Evolutionary conservation across 2,888 invertebrate species (phyloP), one percentile per base, ranked within the genome.

Genomic region (Volucella zonaria): DNA sequence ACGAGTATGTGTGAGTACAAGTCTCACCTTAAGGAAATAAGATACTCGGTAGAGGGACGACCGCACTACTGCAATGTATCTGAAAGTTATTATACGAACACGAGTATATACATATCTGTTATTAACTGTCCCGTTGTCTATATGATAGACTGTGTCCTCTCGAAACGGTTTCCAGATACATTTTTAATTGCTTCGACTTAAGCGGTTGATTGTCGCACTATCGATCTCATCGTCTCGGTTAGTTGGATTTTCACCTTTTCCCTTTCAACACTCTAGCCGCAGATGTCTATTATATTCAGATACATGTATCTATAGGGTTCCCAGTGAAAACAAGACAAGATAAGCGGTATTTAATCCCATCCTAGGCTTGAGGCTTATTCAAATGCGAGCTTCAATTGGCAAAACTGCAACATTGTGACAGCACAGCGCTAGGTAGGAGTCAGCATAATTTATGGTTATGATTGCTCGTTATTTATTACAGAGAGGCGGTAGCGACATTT

Each of bases 401-500:
- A 70, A 78, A 67, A 68, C 61, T 67, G 82, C 71, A 56, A 75
- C 68, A 79, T 70, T 80, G 75, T 80, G 80, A 76, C 80, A 80
- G 70, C 31, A 31, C 31, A 31, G 31, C 31, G 31, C 31, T 74
- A 18, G 80, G 83, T 83, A 75, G 80, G 83, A 83, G 83, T 79
- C 66, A 71, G 56, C 49, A 59, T 80, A 83, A 83, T 83, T 83
- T 83, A 83, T 71, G 80, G 80, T 80, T 79, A 80, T 59, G 80
- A 80, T 62, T 80, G 71, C 76, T 79, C 56, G 80, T 83, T 66
- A 75, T 83, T 83, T 70, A 83, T 52, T 71, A 64, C 78, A 43
- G 58, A 3, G 52, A 31, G 52, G 61, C 23, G 62, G 77, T 59
- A 49, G 77, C 54, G 51, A 56, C 38, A 59, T 59, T 67, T 67